A percentile compares a stretch with the other conserved stretches of the same genome.
Evolutionary conservation across 2,888 invertebrate genomes (phyloP).

Genomic region (Teinopalpus imperialis): DNA sequence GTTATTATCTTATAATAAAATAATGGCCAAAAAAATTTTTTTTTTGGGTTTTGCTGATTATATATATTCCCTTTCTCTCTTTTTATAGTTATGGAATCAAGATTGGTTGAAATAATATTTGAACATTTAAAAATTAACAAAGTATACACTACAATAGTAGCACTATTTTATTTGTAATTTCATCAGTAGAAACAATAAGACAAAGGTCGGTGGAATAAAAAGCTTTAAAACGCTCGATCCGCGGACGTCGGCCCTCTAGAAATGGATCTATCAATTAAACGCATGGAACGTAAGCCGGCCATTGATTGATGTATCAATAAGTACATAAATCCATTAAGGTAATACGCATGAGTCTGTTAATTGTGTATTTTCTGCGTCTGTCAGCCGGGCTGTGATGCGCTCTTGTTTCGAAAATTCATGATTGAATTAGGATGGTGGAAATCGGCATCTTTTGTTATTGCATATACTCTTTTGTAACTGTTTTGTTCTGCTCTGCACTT

Average conservation of each 20-base stretch:
- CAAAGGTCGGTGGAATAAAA: constrained; percentile 39
- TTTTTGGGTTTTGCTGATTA: no score
- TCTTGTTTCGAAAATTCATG: constrained; percentile 24
- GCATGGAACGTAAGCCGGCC: constrained; percentile 51
- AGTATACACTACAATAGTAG: no score
- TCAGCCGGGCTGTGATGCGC: constrained; percentile 37
- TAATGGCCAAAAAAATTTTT: no score
- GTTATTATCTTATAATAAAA: no score
- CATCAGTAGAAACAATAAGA: constrained; percentile 13
- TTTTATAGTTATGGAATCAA: no score
- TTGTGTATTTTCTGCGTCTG: constrained; percentile 72
- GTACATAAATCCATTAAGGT: constrained; percentile 77
- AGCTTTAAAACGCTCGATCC: constrained; percentile 35
- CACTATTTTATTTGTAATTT: constrained; percentile 11
- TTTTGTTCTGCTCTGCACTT: no score
- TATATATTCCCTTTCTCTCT: no score
- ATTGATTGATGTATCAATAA: constrained; percentile 79
- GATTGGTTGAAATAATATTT: no score
- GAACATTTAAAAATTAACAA: no score
- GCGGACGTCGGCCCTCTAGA: constrained; percentile 37
- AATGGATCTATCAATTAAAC: constrained; percentile 70
- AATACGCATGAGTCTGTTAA: constrained; percentile 67
- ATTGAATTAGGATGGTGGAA: constrained; percentile 19
- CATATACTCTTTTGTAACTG: constrained; percentile 1
- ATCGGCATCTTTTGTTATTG: constrained; percentile 10